Evolutionary conservation across 2,797 vertebrate species (phyloP).

Genomic region (Neosalanx taihuensis): DNA sequence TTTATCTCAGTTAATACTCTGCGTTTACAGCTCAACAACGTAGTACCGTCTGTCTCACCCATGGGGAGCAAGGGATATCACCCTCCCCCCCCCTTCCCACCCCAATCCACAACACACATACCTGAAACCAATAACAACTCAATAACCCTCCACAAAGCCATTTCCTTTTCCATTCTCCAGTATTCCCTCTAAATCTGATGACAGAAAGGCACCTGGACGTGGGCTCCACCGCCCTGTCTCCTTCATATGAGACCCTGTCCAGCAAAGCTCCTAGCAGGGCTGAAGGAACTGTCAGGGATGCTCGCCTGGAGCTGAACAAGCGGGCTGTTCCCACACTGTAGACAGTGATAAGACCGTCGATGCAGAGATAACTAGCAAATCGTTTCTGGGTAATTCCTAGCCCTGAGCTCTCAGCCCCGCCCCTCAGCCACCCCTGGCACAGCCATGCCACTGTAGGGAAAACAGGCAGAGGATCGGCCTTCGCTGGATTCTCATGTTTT

Average conservation of each 20-base stretch:
- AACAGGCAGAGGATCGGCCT: slow-evolving; percentile 33
- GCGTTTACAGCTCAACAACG: background rate
- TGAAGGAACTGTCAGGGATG: background rate
- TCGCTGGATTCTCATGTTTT: slow-evolving; percentile 35
- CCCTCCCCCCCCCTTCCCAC: no score
- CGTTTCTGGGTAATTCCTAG: slow-evolving; percentile 1
- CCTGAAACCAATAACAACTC: background rate
- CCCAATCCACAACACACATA: background rate
- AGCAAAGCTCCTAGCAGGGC: background rate
- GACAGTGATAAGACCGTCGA: slow-evolving; percentile 9
- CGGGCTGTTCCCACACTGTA: slow-evolving; percentile 12
- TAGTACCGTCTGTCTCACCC: no score
- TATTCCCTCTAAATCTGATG: background rate
- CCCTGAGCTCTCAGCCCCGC: background rate
- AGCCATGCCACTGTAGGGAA: slow-evolving; percentile 43
- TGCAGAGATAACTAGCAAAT: slow-evolving; percentile 15
- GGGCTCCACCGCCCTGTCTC: background rate
- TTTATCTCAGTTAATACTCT: background rate
- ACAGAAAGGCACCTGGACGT: background rate
- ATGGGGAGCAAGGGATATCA: no score
- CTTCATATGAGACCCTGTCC: background rate
- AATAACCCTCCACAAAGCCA: background rate
- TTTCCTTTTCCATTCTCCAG: background rate
- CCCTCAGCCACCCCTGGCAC: slow-evolving; percentile 4
- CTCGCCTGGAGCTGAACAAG: background rate